Evolutionary conservation across 1,140 invertebrate species (phyloP).

Genomic region (Batillaria attramentaria): DNA sequence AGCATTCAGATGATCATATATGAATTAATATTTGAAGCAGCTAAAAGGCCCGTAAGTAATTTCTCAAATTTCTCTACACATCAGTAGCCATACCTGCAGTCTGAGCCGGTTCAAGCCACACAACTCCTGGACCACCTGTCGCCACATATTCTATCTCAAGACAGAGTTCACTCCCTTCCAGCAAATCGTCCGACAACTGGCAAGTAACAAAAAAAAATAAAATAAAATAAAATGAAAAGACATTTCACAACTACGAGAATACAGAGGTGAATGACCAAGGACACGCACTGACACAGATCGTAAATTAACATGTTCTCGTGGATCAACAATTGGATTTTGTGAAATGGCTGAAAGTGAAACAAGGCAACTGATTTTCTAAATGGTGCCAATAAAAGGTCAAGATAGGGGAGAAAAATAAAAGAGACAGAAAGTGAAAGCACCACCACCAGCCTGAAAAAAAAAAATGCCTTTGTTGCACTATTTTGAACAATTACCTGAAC

Average conservation of each 20-base stretch:
- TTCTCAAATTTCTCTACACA: too few species aligned
- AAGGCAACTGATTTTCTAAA: too few species aligned
- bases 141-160: constrained; percentile 43
- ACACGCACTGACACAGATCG: too few species aligned
- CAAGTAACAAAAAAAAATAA: not conserved
- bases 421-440: too few species aligned
- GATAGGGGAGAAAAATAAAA: too few species aligned
- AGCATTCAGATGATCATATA: not conserved
- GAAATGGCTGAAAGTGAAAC: too few species aligned
- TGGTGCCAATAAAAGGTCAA: too few species aligned
- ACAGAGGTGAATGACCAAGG: too few species aligned
- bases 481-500: constrained; percentile 45
- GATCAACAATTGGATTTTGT: too few species aligned
- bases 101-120: constrained; percentile 52
- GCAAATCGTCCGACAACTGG: constrained; percentile 34
- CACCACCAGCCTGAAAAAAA: too few species aligned
- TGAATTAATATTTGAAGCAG: not conserved
- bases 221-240: not conserved
- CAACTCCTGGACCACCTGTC: constrained; percentile 40
- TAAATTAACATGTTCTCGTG: too few species aligned
- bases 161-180: constrained; percentile 30
- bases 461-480: too few species aligned
- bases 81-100: constrained; percentile 50
- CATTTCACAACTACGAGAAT: not conserved
- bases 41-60: not conserved